Percentiles rank a stretch among this genome's conserved stretches.
Evolutionary conservation across 2,888 invertebrate genomes (phyloP).

Genomic region (Cryptocheilus praepositus): DNA sequence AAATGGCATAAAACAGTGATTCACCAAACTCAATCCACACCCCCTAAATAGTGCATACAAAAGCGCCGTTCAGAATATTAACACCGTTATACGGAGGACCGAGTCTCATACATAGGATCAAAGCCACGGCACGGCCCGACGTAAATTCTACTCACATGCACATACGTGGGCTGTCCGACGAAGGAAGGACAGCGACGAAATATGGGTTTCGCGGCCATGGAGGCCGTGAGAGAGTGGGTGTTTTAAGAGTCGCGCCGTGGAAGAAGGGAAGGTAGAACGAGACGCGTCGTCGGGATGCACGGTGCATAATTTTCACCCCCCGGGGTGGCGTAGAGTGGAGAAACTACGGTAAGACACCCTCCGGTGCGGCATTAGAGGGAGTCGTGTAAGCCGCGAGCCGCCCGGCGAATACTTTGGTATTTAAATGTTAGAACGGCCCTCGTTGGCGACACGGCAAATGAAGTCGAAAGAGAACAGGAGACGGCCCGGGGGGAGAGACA

Average conservation of each 20-base stretch:
- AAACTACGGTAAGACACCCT: conserved; percentile 53
- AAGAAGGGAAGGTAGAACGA: conserved; percentile 25
- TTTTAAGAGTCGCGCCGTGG: conserved; percentile 12
- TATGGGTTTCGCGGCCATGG: conserved; percentile 67
- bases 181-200: conserved; percentile 64
- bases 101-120: no score
- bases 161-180: conserved; percentile 2
- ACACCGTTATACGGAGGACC: no score
- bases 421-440: conserved; percentile 65
- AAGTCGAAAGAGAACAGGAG: conserved; percentile 51
- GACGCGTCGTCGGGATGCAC: conserved; percentile 33
- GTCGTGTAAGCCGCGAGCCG: conserved; percentile 50
- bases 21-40: no score
- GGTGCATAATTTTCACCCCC: conserved; percentile 61
- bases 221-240: conserved; percentile 29
- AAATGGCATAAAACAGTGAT: no score
- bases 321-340: conserved; percentile 37
- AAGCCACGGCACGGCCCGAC: no score
- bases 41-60: no score
- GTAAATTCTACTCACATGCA: no score
- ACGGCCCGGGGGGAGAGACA: conserved; percentile 3
- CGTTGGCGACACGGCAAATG: conserved; percentile 52
- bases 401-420: conserved; percentile 65
- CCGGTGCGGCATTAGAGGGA: conserved; percentile 58
- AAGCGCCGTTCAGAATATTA: no score